Evolutionary conservation across 2,888 invertebrate species (phyloP).

Genomic region (Toxonevra muliebris): DNA sequence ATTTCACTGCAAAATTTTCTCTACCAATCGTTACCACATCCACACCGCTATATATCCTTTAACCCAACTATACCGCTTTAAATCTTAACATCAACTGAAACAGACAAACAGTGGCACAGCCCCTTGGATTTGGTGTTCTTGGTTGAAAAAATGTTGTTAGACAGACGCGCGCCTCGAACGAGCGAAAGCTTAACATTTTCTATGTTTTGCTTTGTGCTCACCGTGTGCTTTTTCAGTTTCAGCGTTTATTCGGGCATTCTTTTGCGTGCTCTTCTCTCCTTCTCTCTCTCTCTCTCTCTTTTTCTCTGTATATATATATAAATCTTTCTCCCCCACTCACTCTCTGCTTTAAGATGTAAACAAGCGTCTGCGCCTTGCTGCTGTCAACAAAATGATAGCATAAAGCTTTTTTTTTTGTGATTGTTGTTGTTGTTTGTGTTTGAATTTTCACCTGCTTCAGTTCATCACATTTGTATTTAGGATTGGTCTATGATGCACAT

Average conservation of each 20-base stretch:
- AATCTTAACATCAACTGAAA: constrained; percentile 46
- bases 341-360: constrained; percentile 25
- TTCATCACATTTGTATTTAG: neutral
- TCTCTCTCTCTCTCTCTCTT: no score
- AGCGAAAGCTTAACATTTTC: constrained; percentile 5
- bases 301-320: neutral
- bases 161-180: no score
- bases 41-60: constrained; percentile 38
- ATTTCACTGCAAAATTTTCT: constrained; percentile 29
- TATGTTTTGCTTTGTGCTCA: constrained; percentile 28
- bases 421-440: neutral
- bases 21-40: constrained; percentile 34
- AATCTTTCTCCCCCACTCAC: no score
- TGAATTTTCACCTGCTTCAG: neutral
- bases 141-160: no score
- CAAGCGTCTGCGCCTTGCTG: constrained; percentile 27
- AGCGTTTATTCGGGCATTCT: no score
- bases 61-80: constrained; percentile 45
- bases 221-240: constrained; percentile 7
- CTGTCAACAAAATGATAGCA: constrained; percentile 4
- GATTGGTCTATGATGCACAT: constrained; percentile 21
- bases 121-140: no score
- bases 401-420: constrained; percentile 16
- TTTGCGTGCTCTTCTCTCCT: no score
- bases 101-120: neutral